phyloP scores from a whole-genome alignment of 2,797 vertebrate species.

The Sylvia borin region DNA sequence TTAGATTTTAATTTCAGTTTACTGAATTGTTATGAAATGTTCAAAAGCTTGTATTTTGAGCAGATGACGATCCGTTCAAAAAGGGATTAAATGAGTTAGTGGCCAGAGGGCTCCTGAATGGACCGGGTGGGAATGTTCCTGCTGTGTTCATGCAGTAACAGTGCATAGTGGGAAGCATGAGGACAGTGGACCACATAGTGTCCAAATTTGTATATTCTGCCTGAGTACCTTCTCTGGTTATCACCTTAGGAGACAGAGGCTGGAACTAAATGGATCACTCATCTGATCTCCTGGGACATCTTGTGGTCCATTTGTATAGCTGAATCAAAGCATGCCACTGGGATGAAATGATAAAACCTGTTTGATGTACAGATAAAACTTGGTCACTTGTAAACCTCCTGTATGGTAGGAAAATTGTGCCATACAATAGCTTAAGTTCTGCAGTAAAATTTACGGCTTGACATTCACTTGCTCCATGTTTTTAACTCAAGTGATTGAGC shows the following conservation, averaged over 20 bases:
- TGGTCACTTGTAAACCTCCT: background rate
- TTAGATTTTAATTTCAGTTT: background rate
- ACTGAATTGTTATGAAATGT: background rate
- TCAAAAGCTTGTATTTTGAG: background rate
- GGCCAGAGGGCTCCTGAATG: background rate
- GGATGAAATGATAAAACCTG: background rate
- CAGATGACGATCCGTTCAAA: background rate
- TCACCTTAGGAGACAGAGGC: background rate
- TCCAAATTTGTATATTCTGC: background rate
- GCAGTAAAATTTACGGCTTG: background rate
- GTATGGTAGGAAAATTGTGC: background rate
- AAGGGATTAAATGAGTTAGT: background rate
- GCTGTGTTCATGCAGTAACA: fast-evolving
- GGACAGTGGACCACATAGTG: background rate
- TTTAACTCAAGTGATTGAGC: background rate
- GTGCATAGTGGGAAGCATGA: background rate
- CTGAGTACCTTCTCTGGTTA: background rate
- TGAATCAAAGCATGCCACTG: background rate
- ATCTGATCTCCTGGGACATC: background rate
- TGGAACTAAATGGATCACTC: background rate
- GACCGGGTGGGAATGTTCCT: background rate
- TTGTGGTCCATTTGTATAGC: fast-evolving
- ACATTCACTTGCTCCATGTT: background rate
- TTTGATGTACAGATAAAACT: background rate
- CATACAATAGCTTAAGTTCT: background rate